Evolutionary conservation across 2,797 vertebrate species (phyloP).

Genomic region (Tinamus major): DNA sequence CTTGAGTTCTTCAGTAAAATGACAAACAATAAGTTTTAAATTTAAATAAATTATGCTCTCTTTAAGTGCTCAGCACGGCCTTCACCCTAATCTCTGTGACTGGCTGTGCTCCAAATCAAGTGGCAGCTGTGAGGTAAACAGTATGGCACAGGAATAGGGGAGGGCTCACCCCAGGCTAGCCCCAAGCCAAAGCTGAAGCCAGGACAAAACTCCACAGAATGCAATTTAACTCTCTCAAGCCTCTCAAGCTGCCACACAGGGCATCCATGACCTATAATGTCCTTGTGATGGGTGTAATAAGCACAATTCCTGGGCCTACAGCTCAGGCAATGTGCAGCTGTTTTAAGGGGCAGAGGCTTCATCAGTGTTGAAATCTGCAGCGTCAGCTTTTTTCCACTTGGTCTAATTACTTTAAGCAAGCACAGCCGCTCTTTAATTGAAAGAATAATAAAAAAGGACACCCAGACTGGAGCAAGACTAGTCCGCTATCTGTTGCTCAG

Average conservation of each 20-base stretch:
- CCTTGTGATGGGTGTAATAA: background rate
- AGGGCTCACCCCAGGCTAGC: background rate
- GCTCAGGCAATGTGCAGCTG: accelerated
- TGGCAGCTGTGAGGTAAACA: background rate
- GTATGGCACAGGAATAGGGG: accelerated
- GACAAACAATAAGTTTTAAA: background rate
- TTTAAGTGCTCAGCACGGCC: background rate
- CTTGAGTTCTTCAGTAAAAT: background rate
- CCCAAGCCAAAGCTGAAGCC: background rate
- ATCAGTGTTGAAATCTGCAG: background rate
- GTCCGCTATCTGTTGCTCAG: background rate
- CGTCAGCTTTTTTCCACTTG: background rate
- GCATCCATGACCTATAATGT: background rate
- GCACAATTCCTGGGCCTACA: background rate
- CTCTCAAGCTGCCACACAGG: background rate
- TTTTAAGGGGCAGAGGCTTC: background rate
- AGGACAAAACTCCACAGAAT: accelerated
- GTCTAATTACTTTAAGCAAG: background rate
- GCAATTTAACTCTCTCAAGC: background rate
- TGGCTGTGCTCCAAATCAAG: background rate
- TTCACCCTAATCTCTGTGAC: background rate
- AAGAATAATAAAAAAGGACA: background rate
- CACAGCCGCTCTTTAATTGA: background rate
- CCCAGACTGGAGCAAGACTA: background rate
- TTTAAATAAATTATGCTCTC: background rate